These are phyloP conservation scores for Euclidia mi DNA, from an alignment of 2,888 invertebrate species.

Conservation along the genomic window DNA sequence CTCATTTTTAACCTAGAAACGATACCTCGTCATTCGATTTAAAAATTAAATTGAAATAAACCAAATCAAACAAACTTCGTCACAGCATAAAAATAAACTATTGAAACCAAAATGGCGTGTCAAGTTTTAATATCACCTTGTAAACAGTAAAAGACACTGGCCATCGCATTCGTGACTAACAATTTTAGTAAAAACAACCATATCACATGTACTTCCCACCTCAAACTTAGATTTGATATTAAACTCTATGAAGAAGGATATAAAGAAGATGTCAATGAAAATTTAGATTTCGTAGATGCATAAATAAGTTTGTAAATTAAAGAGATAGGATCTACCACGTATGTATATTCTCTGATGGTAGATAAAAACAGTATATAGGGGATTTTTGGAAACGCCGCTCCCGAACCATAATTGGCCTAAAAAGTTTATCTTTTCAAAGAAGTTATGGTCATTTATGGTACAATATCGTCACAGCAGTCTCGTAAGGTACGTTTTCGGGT, in stretches of 20 bases:
- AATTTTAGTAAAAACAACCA: constrained; percentile 69
- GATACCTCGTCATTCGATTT: no score
- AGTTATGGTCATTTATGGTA: constrained; percentile 82
- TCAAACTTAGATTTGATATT: constrained; percentile 6
- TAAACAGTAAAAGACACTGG: constrained; percentile 76
- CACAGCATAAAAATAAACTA: constrained; percentile 55
- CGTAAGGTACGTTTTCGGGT: constrained; percentile 57
- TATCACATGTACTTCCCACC: constrained; percentile 11
- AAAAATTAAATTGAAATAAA: constrained; percentile 10
- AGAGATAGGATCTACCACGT: constrained; percentile 82
- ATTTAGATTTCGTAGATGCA: background rate
- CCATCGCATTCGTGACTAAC: constrained; percentile 81
- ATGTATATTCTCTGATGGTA: constrained; percentile 77
- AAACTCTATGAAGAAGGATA: background rate
- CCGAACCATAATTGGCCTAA: constrained; percentile 82
- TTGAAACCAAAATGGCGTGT: constrained; percentile 77
- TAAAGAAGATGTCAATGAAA: constrained; percentile 7
- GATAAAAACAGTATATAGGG: constrained; percentile 78
- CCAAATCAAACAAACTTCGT: constrained; percentile 34
- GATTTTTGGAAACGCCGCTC: constrained; percentile 87
- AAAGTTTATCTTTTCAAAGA: constrained; percentile 86
- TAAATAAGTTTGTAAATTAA: constrained; percentile 62
- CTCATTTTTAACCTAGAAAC: no score
- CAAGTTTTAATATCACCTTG: constrained; percentile 81
- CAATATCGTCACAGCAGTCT: constrained; percentile 73